These are phyloP conservation scores for Globia sparganii DNA, from an alignment of 2,888 invertebrate genomes.

Conservation along the genomic window DNA sequence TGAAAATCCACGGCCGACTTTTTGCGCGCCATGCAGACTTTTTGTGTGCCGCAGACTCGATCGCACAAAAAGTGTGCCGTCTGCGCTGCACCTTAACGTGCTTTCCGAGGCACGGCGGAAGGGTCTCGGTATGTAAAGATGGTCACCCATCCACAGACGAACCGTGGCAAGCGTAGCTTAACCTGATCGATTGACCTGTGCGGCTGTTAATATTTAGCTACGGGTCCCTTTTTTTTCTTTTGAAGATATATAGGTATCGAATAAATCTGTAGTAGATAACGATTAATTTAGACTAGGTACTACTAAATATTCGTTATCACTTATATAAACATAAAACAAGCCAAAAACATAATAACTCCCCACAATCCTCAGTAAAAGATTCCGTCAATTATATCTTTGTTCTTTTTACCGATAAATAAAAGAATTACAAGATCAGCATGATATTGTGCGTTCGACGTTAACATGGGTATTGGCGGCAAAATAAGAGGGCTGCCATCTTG, in stretches of 20 bases:
- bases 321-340: conserved; percentile 1
- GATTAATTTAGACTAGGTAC: not conserved
- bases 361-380: conserved; percentile 28
- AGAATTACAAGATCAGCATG: conserved; percentile 54
- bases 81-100: no score
- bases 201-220: no score
- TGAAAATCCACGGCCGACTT: no score
- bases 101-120: no score
- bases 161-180: no score
- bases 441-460: conserved; percentile 62
- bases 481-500: conserved; percentile 67
- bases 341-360: not conserved
- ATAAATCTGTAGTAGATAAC: not conserved
- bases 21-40: no score
- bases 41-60: no score
- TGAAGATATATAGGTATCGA: not conserved
- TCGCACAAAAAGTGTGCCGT: no score
- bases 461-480: conserved; percentile 64
- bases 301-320: not conserved
- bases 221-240: no score
- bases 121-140: no score
- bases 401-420: conserved; percentile 65
- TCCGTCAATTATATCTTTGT: conserved; percentile 59
- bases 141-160: no score
- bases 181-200: no score